Percentiles rank a stretch among this genome's conserved stretches.
phyloP scores from a whole-genome alignment of 2,888 invertebrate species.

The Amitus sp. region DNA sequence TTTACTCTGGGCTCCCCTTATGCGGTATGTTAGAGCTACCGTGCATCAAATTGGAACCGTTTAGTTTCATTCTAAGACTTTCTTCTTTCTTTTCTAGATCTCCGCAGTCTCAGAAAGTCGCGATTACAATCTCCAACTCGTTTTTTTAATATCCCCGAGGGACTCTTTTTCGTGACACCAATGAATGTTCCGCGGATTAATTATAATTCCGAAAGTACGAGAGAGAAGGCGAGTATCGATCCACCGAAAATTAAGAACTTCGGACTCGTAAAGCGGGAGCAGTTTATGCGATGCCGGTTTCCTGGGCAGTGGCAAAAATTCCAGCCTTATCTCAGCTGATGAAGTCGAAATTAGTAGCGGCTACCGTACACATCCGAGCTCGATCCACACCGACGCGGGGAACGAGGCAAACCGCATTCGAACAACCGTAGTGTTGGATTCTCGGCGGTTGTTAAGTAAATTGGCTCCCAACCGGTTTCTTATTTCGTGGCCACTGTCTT shows the following conservation, averaged over 20 bases:
- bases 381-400: slow-evolving; percentile 43
- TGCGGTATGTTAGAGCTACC: slow-evolving; percentile 51
- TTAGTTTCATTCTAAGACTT: slow-evolving; percentile 11
- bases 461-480: slow-evolving; percentile 66
- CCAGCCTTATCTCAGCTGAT: slow-evolving; percentile 63
- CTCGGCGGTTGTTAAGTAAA: slow-evolving; percentile 66
- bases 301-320: slow-evolving; percentile 53
- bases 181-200: slow-evolving; percentile 31
- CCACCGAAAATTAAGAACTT: slow-evolving; percentile 36
- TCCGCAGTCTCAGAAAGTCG: not conserved
- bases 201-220: slow-evolving; percentile 29
- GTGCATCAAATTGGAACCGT: slow-evolving; percentile 56
- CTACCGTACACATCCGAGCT: slow-evolving; percentile 60
- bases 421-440: slow-evolving; percentile 65
- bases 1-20: slow-evolving; percentile 48
- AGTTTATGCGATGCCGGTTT: slow-evolving; percentile 39
- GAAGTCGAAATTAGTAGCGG: slow-evolving; percentile 66
- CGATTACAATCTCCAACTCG: not conserved
- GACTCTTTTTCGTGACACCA: slow-evolving; percentile 12
- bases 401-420: slow-evolving; percentile 35
- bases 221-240: slow-evolving; percentile 29
- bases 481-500: slow-evolving; percentile 65
- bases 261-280: slow-evolving; percentile 15
- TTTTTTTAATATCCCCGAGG: not conserved
- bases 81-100: not conserved